Base-by-base conservation (phyloP, 2,888 invertebrate species). In the Rutpela maculata region DNA sequence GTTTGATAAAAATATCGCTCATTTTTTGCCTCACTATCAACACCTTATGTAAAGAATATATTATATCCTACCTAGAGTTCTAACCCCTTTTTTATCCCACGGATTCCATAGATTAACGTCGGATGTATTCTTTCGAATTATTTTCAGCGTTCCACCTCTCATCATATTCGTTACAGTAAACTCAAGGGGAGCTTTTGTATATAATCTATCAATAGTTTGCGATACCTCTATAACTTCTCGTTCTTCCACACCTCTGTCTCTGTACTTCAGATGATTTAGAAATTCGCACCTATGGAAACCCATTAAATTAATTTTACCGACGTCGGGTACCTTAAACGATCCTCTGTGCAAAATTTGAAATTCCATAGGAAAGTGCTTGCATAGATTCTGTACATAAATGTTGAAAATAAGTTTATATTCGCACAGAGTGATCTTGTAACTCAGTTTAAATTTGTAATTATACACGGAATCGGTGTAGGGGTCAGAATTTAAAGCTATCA, bases 31-130 rank as follows among this genome's bases (percentile, higher is more conserved):
- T n/a, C n/a, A n/a, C n/a, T n/a, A n/a, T n/a, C n/a, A n/a, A n/a
- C n/a, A n/a, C n/a, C n/a, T n/a, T n/a, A n/a, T n/a, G n/a, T n/a
- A n/a, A n/a, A n/a, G n/a, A n/a, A n/a, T n/a, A n/a, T n/a, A n/a
- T 26, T 26, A 26, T 3, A 26, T 26, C 22, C 22, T 26, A 26
- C 22, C 22, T 26, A 26, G 4, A 26, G 22, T 3, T 26, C 31
- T 35, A 35, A 35, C 7, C 6, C 9, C 31, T 35, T 35, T 35
- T 35, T 35, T 3, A 9, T 35, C 9, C 31, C 31, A 98, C 0
- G 98, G 98, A 92, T 98, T 98, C 98, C 98, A 99, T 81, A 98
- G 94, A 82, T 98, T 98, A 91, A 98, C 97, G 87, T 98, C 98
- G 0, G 98, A 97, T 88, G 98, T 96, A 91, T 98, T 98, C 90